phyloP scores from a whole-genome alignment of 2,797 vertebrate species.

The Hoplostethus atlanticus region DNA sequence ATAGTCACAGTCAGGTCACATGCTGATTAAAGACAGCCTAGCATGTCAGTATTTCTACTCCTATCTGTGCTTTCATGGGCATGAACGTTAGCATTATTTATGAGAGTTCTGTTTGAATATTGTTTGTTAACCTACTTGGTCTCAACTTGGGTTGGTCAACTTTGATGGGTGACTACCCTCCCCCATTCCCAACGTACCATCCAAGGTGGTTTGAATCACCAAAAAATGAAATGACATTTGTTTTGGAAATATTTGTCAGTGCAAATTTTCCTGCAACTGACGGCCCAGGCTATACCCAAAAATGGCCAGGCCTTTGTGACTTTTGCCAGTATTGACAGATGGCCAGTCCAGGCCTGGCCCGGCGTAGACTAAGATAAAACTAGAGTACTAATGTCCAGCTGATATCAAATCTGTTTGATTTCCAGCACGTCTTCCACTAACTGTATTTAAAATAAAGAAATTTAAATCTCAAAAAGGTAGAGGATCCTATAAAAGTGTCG shows the following conservation, averaged over 20 bases:
- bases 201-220: background rate
- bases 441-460: conserved; percentile 2
- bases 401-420: conserved; percentile 59
- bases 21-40: too few relatives aligned
- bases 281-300: conserved; percentile 34
- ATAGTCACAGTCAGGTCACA: too few relatives aligned
- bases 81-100: too few relatives aligned
- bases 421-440: conserved; percentile 18
- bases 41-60: too few relatives aligned
- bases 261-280: conserved; percentile 42
- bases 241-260: conserved; percentile 49
- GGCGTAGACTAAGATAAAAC: conserved; percentile 54
- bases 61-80: too few relatives aligned
- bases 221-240: conserved; percentile 9
- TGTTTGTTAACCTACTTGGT: background rate
- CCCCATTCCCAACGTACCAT: too few relatives aligned
- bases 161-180: too few relatives aligned
- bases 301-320: conserved; percentile 37
- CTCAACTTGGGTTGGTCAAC: too few relatives aligned
- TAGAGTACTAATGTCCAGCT: conserved; percentile 53
- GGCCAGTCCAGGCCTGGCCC: conserved; percentile 56
- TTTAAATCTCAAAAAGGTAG: background rate
- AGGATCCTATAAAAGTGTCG: too few relatives aligned
- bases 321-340: conserved; percentile 61
- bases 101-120: background rate